phyloP scores from a whole-genome alignment of 2,888 invertebrate species.

The Eupithecia subfuscata region DNA sequence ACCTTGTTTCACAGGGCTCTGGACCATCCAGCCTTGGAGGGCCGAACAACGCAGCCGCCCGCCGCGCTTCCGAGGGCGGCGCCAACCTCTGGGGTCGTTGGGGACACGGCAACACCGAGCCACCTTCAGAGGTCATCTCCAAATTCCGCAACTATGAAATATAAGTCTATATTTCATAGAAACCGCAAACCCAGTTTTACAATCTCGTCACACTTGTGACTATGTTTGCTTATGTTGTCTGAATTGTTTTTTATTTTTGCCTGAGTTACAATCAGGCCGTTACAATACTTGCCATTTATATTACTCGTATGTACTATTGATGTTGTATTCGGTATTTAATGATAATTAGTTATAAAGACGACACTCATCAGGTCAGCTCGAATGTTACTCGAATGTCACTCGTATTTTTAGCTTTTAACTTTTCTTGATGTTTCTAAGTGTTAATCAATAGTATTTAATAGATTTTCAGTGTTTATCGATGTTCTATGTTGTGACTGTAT shows the following conservation, averaged over 20 bases:
- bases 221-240: slow-evolving; percentile 35
- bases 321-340: slow-evolving; percentile 54
- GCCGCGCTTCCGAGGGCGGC: slow-evolving; percentile 94
- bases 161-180: slow-evolving; percentile 77
- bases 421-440: slow-evolving; percentile 33
- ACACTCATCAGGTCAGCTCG: slow-evolving; percentile 84
- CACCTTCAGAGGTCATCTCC: slow-evolving; percentile 91
- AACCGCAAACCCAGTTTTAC: background rate
- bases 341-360: slow-evolving; percentile 61
- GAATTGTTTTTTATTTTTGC: slow-evolving; percentile 35
- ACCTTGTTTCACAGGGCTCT: slow-evolving; percentile 62
- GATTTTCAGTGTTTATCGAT: slow-evolving; percentile 65
- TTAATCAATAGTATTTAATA: slow-evolving; percentile 47
- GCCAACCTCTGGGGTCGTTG: slow-evolving; percentile 88
- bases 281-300: slow-evolving; percentile 60
- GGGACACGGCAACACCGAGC: slow-evolving; percentile 89
- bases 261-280: slow-evolving; percentile 63
- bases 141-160: slow-evolving; percentile 97
- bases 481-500: slow-evolving; percentile 62
- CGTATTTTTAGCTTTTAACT: slow-evolving; percentile 50
- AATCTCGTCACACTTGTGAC: slow-evolving; percentile 18
- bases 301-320: slow-evolving; percentile 35
- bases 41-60: slow-evolving; percentile 79
- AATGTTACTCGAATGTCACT: slow-evolving; percentile 78
- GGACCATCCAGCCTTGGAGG: slow-evolving; percentile 76